Percentiles rank a stretch among this genome's conserved stretches.
phyloP scores from a whole-genome alignment of 2,113 vertebrate species.

The Hymenochirus boettgeri region DNA sequence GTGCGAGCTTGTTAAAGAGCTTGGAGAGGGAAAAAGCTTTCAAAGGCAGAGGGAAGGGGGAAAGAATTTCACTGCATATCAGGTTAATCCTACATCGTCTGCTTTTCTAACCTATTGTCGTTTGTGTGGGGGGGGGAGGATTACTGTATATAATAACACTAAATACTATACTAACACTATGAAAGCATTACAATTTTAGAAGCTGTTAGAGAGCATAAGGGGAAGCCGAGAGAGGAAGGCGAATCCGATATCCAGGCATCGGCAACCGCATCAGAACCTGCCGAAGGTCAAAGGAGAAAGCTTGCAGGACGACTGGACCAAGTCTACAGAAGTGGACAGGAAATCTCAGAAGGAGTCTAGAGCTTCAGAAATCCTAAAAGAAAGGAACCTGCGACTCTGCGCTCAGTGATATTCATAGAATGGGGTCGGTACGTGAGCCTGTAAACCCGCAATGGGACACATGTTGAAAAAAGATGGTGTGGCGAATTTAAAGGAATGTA shows the following conservation, averaged over 20 bases:
- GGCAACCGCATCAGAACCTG: slow-evolving; percentile 33
- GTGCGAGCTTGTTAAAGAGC: too few relatives aligned
- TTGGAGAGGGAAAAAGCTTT: too few relatives aligned
- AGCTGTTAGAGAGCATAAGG: slow-evolving; percentile 43
- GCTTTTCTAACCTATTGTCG: too few relatives aligned
- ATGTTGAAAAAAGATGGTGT: too few relatives aligned
- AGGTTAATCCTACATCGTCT: too few relatives aligned
- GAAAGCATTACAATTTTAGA: slow-evolving; percentile 37
- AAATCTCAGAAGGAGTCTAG: slow-evolving; percentile 8
- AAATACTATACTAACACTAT: too few relatives aligned
- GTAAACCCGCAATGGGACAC: background rate
- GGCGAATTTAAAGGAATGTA: too few relatives aligned
- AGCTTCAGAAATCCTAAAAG: slow-evolving; percentile 46
- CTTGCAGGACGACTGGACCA: slow-evolving; percentile 15
- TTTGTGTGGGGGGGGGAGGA: too few relatives aligned
- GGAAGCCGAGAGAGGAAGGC: slow-evolving; percentile 21
- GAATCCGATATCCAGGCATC: slow-evolving; percentile 29
- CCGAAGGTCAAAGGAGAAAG: slow-evolving; percentile 35
- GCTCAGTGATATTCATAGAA: slow-evolving; percentile 35
- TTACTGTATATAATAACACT: too few relatives aligned
- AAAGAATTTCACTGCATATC: too few relatives aligned
- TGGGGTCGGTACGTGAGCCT: too few relatives aligned
- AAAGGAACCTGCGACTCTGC: slow-evolving; percentile 47
- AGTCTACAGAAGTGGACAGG: slow-evolving; percentile 37
- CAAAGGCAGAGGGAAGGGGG: too few relatives aligned